phyloP scores from a whole-genome alignment of 2,797 vertebrate species.

The Chiloscyllium punctatum region DNA sequence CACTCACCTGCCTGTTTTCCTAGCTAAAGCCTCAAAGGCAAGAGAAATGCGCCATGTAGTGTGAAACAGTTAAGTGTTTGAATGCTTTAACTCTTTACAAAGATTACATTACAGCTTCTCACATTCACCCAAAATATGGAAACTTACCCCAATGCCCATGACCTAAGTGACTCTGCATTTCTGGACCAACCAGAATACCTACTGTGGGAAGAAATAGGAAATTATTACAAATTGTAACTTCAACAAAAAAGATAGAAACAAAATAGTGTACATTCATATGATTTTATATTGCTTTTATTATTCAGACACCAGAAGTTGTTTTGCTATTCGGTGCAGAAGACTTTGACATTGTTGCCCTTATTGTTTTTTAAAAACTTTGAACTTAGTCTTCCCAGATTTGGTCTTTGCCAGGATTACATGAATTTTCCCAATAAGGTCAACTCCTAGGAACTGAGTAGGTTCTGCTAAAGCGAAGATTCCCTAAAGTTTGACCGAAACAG shows the following conservation, averaged over 20 bases:
- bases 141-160: constrained; percentile 83
- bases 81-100: background rate
- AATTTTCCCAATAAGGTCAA: no score
- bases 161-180: constrained; percentile 78
- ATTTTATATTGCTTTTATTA: background rate
- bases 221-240: background rate
- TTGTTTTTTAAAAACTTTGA: background rate
- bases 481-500: background rate
- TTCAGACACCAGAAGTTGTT: background rate
- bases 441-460: no score
- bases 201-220: constrained; percentile 54
- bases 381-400: no score
- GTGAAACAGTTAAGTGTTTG: background rate
- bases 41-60: no score
- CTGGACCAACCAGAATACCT: constrained; percentile 85
- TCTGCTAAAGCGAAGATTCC: no score
- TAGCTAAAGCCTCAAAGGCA: no score
- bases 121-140: background rate
- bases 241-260: background rate
- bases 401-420: no score
- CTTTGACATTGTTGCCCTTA: background rate
- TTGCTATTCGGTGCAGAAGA: background rate
- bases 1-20: no score
- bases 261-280: background rate
- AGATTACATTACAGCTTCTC: background rate